Evolutionary conservation across 2,797 vertebrate species (phyloP), one percentile per base, ranked within the genome.

Genomic region (Botia almorhae): DNA sequence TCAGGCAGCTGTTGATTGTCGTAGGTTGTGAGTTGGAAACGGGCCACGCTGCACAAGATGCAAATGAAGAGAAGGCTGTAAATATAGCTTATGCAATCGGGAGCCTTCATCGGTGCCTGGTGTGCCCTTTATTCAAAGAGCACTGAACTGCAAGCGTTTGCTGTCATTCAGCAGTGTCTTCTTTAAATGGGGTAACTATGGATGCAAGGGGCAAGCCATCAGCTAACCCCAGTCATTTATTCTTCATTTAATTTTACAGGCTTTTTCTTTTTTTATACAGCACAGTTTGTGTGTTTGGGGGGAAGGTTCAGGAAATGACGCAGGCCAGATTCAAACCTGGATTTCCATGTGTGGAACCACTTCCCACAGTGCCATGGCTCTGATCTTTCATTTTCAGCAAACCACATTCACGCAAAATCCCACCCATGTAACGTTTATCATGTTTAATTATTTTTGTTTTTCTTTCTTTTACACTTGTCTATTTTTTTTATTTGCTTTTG

Each of bases 401-500:
- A 10, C 26, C 17, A 51, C 7, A 0, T 50, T 70, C 21, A 10
- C 21, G 3, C 33, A 43, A n/a, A 50, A 64, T 19, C 7, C 13
- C 71, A 74, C 70, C 61, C 51, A 48, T 21, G 36, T 33, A 55
- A 50, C 17, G 19, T 51, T 79, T 72, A 2, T 29, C 74, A 46
- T 36, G 7, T 74, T 67, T 60, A 3, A 11, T 80, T 17, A 33
- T 48, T 80, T 80, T 5, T 0, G 2, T 19, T 33, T 68, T n/a
- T 50, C 5, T 39, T 13, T 4, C 0, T 33, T 48, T 43, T 33
- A 23, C 7, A 39, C 21, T 73, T 33, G 16, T n/a, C 33, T 39
- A n/a, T 64, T 80, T 48, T n/a, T 51, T 74, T 74, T 0, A 68
- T 74, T 80, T 80, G 4, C 39, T 80, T 80, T 80, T 50, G 70